Conservation (phyloP, 2,113 vertebrate species). For the Meriones unguiculatus region DNA sequence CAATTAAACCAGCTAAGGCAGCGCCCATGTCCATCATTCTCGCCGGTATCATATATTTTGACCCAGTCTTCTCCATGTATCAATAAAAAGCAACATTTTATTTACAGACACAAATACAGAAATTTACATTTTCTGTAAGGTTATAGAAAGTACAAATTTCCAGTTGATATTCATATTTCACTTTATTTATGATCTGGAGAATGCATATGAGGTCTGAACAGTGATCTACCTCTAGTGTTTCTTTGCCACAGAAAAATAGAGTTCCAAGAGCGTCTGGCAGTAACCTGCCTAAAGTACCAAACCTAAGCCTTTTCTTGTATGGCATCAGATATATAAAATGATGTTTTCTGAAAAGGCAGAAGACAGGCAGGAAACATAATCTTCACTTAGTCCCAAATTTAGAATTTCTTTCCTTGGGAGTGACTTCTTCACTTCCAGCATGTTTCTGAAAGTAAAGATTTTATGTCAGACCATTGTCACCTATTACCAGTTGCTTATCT, state of each 20-base stretch:
- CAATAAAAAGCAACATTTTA: neutral
- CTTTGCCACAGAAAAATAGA: neutral
- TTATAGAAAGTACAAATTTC: neutral
- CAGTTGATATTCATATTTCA: conserved; percentile 30
- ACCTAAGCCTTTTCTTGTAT: neutral
- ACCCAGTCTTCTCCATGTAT: conserved; percentile 17
- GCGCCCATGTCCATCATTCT: neutral
- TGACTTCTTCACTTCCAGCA: conserved; percentile 13
- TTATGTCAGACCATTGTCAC: neutral
- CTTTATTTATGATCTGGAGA: neutral
- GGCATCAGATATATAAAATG: conserved; percentile 49
- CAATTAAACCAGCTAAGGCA: neutral
- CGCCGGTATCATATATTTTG: neutral
- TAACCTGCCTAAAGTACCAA: conserved; percentile 33
- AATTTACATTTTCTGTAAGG: neutral
- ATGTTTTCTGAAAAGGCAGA: conserved; percentile 39
- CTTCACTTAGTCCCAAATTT: conserved; percentile 24
- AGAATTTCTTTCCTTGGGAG: conserved; percentile 29
- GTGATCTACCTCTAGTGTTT: conserved; percentile 5
- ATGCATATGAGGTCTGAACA: conserved; percentile 56
- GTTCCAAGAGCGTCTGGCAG: neutral
- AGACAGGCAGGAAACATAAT: conserved; percentile 38
- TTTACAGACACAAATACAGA: neutral
- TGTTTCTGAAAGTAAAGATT: conserved; percentile 31
- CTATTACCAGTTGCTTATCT: neutral